Base-by-base conservation (phyloP, 1,140 invertebrate species). In the Antheraea pernyi region DNA sequence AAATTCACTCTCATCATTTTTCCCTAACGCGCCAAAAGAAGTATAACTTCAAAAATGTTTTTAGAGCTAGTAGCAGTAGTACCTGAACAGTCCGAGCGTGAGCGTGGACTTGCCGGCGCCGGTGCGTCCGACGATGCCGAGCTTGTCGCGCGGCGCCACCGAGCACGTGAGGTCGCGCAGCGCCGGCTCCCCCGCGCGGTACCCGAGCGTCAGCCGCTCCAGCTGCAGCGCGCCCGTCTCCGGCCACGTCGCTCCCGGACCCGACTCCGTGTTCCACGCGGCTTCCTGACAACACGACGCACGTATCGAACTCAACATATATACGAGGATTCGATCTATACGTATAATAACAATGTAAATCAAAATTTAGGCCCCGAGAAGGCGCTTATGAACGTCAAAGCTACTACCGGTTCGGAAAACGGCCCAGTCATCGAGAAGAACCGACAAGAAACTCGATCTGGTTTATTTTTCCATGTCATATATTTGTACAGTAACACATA, bases 101-200 rank as follows among this genome's bases (percentile, higher is more conserved):
- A 95, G 79, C 7, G 94, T 94, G 69, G 93, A 94, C 84, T 95
- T 95, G 13, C 94, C 94, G 19, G 94, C 93, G 53, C 95, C 95
- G 48, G 95, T 95, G 73, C 95, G 89, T 30, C 95, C 95, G 75
- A 95, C 94, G 64, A 96, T 94, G 65, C 95, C 95, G 93, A 76
- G 81, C 70, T 94, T 94, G 64, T 93, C 93, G 11, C 82, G 76
- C 11, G 90, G 83, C 19, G 74, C 68, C 36, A 93, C 88, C 0
- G 65, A 71, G 67, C 93, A 90, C 64, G 76, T 91, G 18, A 94
- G 64, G 59, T 86, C 78, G 53, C 92, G 94, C 46, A 95, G 82
- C 11, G 94, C 93, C 19, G 91, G 83, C 72, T 82, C 78, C 62
- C 69, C 78, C 42, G 75, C 22, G 62, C 85, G 82, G 84, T 91